Conservation (phyloP, 2,888 invertebrate species). For the Hermaeophaga mercurialis region DNA sequence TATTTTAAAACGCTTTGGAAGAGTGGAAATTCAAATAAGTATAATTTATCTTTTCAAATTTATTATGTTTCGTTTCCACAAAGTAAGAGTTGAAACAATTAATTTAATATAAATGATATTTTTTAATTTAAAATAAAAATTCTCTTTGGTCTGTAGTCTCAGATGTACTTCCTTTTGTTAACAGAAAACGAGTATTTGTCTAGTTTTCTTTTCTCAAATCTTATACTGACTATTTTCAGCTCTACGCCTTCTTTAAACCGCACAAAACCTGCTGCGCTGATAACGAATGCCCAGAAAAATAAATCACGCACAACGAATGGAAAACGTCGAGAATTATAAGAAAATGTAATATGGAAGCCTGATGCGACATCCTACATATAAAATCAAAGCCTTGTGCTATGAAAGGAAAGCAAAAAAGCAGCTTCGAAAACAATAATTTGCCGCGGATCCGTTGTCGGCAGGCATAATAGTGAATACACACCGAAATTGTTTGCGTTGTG, state of each 20-base stretch:
- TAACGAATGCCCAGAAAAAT: slow-evolving; percentile 18
- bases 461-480: slow-evolving; percentile 30
- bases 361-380: slow-evolving; percentile 28
- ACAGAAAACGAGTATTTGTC: too few species aligned
- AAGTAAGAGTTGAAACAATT: too few species aligned
- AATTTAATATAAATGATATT: too few species aligned
- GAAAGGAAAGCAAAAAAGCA: slow-evolving; percentile 23
- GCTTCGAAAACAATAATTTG: slow-evolving; percentile 32
- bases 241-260: slow-evolving; percentile 1
- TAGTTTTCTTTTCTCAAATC: not conserved
- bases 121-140: too few species aligned
- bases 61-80: too few species aligned
- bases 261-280: not conserved
- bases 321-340: slow-evolving; percentile 26
- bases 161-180: too few species aligned
- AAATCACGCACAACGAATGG: slow-evolving; percentile 22
- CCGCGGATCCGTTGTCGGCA: slow-evolving; percentile 24
- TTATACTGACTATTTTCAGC: slow-evolving; percentile 7
- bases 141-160: too few species aligned
- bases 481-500: slow-evolving; percentile 22
- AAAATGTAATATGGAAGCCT: slow-evolving; percentile 29
- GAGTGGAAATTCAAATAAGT: too few species aligned
- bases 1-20: too few species aligned
- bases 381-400: slow-evolving; percentile 27
- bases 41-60: too few species aligned